Conservation (phyloP, 2,113 vertebrate genomes). For the Rhinichthys klamathensis region DNA sequence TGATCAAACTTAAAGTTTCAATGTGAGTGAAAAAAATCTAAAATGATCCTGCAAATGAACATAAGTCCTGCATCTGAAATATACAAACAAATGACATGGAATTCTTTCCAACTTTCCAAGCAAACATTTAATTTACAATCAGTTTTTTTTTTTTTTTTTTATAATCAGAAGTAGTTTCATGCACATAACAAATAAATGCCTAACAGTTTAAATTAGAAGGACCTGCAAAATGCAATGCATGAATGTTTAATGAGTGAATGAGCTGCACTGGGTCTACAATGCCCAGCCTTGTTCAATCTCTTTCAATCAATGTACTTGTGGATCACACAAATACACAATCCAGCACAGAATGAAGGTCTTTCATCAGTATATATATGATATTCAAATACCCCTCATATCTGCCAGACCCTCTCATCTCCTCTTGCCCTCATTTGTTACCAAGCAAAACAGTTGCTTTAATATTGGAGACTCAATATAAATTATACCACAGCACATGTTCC, state of each 20-base stretch:
- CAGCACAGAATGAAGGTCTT: conserved; percentile 36
- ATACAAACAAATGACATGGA: neutral
- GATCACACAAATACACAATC: conserved; percentile 41
- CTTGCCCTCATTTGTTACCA: conserved; percentile 71
- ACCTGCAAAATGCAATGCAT: neutral
- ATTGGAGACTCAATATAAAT: conserved; percentile 71
- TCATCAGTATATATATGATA: conserved; percentile 60
- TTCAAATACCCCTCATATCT: conserved; percentile 69
- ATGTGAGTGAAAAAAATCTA: conserved; percentile 37
- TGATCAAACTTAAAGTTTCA: neutral
- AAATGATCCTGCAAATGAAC: neutral
- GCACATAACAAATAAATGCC: conserved; percentile 7
- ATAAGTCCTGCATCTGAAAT: neutral
- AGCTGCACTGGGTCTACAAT: neutral
- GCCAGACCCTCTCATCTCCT: conserved; percentile 69
- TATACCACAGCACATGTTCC: conserved; percentile 70
- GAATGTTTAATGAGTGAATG: neutral
- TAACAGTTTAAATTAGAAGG: neutral
- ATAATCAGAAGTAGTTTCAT: neutral
- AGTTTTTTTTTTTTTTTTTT: neutral
- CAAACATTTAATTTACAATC: neutral
- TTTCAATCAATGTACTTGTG: conserved; percentile 11
- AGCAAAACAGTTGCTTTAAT: conserved; percentile 71
- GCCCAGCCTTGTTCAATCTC: conserved; percentile 6
- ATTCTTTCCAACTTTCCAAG: neutral